These are phyloP conservation scores for Aix galericulata DNA, from an alignment of 2,113 vertebrate genomes.

Conservation along the genomic window DNA sequence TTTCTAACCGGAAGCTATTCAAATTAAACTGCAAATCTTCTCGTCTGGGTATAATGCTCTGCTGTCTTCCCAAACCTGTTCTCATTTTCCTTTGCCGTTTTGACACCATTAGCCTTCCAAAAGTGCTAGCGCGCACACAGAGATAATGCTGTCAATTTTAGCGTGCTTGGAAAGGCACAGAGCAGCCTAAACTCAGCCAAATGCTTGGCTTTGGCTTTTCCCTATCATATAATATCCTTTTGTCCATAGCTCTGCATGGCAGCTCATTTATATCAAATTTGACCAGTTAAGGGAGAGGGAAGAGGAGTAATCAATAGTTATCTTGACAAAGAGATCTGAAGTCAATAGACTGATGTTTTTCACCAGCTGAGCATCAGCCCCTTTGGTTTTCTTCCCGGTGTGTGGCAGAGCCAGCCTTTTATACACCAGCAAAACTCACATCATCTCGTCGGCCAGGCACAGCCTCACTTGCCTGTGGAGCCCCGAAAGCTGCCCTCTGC, in stretches of 20 bases:
- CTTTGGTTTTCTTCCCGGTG: neutral
- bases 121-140: neutral
- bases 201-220: constrained; percentile 46
- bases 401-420: neutral
- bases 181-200: constrained; percentile 19
- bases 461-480: neutral
- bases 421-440: neutral
- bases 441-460: neutral
- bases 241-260: neutral
- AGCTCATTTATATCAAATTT: constrained; percentile 22
- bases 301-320: neutral
- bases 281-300: neutral
- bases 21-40: constrained; percentile 51
- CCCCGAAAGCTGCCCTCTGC: neutral
- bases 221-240: neutral
- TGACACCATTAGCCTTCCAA: constrained; percentile 32
- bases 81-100: neutral
- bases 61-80: neutral
- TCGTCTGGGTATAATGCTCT: neutral
- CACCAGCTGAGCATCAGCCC: neutral
- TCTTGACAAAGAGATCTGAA: neutral
- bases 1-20: neutral
- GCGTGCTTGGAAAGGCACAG: neutral
- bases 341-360: neutral
- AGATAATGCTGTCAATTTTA: constrained; percentile 53